Percentiles rank a stretch among this genome's conserved stretches.
Evolutionary conservation across 2,888 invertebrate genomes (phyloP).

Genomic region (Proisotoma minuta): DNA sequence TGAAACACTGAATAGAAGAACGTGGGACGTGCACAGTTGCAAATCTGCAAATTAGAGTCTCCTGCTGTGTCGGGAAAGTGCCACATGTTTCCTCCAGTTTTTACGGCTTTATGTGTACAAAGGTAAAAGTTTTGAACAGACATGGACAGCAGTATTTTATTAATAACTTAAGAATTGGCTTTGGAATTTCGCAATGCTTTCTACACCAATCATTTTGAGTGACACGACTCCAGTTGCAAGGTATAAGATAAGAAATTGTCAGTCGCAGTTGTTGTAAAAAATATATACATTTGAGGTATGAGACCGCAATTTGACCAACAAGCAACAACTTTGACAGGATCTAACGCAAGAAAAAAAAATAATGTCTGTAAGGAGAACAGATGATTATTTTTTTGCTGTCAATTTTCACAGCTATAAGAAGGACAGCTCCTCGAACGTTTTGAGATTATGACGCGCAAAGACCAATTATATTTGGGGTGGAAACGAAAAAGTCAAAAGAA

Average conservation of each 20-base stretch:
- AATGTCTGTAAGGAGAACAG: not conserved
- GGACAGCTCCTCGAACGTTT: not conserved
- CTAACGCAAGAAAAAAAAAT: not conserved
- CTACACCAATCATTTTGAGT: too few relatives aligned
- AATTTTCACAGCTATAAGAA: not conserved
- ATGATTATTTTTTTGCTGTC: conserved; percentile 6
- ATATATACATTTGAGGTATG: not conserved
- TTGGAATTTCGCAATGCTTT: too few relatives aligned
- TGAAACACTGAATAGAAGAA: too few relatives aligned
- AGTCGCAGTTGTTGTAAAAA: not conserved
- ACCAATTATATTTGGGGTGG: not conserved
- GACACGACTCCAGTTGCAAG: too few relatives aligned
- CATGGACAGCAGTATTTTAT: too few relatives aligned
- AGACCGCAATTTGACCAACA: not conserved
- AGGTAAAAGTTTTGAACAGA: too few relatives aligned
- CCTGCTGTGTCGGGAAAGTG: too few relatives aligned
- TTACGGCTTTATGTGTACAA: too few relatives aligned
- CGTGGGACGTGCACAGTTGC: too few relatives aligned
- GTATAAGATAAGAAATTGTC: not conserved
- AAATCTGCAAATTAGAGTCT: too few relatives aligned
- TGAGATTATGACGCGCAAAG: conserved; percentile 1
- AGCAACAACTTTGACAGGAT: not conserved
- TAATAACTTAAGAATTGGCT: too few relatives aligned
- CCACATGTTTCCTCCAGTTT: too few relatives aligned
- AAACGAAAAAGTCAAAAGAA: not conserved